phyloP scores from a whole-genome alignment of 1,140 invertebrate species.

The Calephelis nemesis region DNA sequence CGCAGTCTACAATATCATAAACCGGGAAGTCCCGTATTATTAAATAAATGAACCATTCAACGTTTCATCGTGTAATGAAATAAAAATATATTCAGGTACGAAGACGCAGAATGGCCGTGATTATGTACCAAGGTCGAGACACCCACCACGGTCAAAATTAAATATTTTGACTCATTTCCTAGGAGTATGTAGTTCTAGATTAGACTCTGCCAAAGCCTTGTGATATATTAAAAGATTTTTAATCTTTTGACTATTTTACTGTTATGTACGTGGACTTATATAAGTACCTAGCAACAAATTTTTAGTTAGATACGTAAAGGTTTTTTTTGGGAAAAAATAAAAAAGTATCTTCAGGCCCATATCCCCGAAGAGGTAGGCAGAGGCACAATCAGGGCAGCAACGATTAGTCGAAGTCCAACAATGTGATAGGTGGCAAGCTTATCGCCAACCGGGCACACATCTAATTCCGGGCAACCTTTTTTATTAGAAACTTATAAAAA shows the following conservation, averaged over 20 bases:
- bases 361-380: too few species aligned
- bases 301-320: too few species aligned
- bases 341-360: too few species aligned
- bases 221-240: background rate
- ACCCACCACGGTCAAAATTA: slow-evolving; percentile 54
- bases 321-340: too few species aligned
- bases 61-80: slow-evolving; percentile 14
- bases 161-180: slow-evolving; percentile 64
- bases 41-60: background rate
- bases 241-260: background rate
- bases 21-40: background rate
- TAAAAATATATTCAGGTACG: slow-evolving; percentile 27
- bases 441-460: too few species aligned
- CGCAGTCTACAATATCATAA: too few species aligned
- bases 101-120: slow-evolving; percentile 31
- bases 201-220: slow-evolving; percentile 1
- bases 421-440: too few species aligned
- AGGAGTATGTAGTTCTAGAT: slow-evolving; percentile 44
- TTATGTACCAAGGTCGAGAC: slow-evolving; percentile 47
- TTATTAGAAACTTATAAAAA: too few species aligned
- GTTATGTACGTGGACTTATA: background rate
- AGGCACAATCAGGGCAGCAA: too few species aligned
- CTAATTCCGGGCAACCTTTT: too few species aligned
- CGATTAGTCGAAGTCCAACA: too few species aligned
- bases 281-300: background rate